Percentiles rank a stretch among this genome's conserved stretches.
phyloP scores from a whole-genome alignment of 1,140 invertebrate genomes.

The Tetramorium parvispinum region DNA sequence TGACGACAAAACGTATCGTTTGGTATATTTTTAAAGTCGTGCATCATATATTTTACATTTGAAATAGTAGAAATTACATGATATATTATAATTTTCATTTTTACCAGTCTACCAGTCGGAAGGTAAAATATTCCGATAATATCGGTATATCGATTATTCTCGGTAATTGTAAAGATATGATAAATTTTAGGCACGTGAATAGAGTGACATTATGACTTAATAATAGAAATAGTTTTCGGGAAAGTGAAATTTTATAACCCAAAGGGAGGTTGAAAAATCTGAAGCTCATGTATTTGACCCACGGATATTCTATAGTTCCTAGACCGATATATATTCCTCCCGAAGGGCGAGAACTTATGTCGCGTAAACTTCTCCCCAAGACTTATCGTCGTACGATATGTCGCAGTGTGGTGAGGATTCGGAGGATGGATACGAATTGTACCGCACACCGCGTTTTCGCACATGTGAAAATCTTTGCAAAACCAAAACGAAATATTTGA shows the following conservation, averaged over 20 bases:
- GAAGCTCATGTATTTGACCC: background rate
- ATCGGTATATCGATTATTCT: background rate
- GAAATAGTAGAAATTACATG: background rate
- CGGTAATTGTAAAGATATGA: background rate
- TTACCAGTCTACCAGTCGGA: background rate
- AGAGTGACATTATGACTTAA: background rate
- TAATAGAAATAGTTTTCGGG: slow-evolving; percentile 40
- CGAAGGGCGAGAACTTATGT: slow-evolving; percentile 44
- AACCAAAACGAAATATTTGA: background rate
- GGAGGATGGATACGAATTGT: background rate
- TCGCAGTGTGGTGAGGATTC: slow-evolving; percentile 11
- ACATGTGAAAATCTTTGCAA: slow-evolving; percentile 7
- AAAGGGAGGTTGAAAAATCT: slow-evolving; percentile 23
- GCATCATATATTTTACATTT: background rate
- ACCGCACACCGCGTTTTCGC: slow-evolving; percentile 1
- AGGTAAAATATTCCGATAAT: background rate
- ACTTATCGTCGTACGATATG: slow-evolving; percentile 14
- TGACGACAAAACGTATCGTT: background rate
- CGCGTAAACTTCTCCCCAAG: slow-evolving; percentile 32
- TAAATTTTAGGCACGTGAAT: slow-evolving; percentile 21
- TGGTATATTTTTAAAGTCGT: background rate
- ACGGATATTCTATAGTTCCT: background rate
- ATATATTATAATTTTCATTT: background rate
- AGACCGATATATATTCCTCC: slow-evolving; percentile 12
- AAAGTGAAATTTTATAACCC: slow-evolving; percentile 50